These are phyloP conservation scores for Osmerus eperlanus DNA, from an alignment of 2,113 vertebrate genomes.

Conservation along the genomic window DNA sequence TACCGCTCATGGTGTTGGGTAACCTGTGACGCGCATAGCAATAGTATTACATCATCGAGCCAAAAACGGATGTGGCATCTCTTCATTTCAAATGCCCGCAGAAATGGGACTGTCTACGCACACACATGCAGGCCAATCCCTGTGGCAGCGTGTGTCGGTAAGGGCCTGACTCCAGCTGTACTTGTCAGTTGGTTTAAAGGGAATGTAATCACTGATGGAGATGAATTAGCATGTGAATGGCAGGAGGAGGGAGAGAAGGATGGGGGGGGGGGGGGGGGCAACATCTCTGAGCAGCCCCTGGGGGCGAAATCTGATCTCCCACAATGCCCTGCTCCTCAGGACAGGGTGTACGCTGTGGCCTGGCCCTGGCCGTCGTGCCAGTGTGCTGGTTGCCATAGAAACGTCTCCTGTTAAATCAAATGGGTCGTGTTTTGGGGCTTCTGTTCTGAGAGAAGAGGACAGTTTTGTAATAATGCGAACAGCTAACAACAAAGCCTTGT, in stretches of 20 bases:
- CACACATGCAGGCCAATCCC: conserved; percentile 22
- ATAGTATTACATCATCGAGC: too few relatives aligned
- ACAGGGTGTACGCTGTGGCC: conserved; percentile 74
- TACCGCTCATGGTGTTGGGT: conserved; percentile 29
- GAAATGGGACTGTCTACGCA: conserved; percentile 39
- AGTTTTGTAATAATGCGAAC: background rate
- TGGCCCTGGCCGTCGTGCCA: conserved; percentile 75
- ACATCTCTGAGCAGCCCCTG: conserved; percentile 51
- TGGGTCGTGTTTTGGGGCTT: conserved; percentile 26
- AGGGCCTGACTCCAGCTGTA: conserved; percentile 90
- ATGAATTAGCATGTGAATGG: conserved; percentile 96
- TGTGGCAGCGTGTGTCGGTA: conserved; percentile 60
- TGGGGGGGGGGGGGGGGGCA: conserved; percentile 64
- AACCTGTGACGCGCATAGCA: conserved; percentile 18
- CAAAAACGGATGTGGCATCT: conserved; percentile 40
- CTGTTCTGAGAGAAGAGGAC: conserved; percentile 38
- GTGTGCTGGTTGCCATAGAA: conserved; percentile 86
- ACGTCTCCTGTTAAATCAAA: conserved; percentile 63
- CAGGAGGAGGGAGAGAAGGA: conserved; percentile 68
- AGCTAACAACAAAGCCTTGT: conserved; percentile 5
- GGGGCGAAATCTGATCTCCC: conserved; percentile 84
- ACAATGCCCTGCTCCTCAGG: conserved; percentile 74
- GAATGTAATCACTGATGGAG: conserved; percentile 92
- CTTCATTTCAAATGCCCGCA: conserved; percentile 26
- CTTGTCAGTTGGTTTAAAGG: conserved; percentile 90